These are phyloP conservation scores for Tyrophagus putrescentiae DNA, from an alignment of 1,140 invertebrate species.

Conservation along the genomic window DNA sequence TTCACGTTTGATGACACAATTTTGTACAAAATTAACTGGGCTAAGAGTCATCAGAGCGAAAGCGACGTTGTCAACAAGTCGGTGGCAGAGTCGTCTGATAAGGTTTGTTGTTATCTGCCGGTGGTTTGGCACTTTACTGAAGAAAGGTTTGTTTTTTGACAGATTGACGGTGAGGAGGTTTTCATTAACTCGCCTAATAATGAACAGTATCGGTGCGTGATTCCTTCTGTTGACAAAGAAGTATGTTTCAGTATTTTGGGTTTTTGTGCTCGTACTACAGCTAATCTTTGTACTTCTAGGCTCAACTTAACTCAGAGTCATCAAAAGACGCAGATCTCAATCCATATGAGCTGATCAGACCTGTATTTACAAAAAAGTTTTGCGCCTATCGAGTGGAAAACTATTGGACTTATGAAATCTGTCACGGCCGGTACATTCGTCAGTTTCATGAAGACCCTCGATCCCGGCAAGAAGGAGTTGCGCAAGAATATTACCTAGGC, in stretches of 20 bases:
- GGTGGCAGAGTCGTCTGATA: neutral
- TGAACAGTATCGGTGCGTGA: conserved; percentile 47
- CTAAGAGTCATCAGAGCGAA: neutral
- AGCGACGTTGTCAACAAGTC: neutral
- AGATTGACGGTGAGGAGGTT: conserved; percentile 30
- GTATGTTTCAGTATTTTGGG: conserved; percentile 31
- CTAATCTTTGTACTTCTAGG: conserved; percentile 27
- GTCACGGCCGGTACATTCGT: conserved; percentile 71
- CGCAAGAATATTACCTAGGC: conserved; percentile 61
- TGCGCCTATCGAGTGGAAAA: conserved; percentile 79
- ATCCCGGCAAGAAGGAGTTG: conserved; percentile 38
- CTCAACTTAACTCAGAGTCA: conserved; percentile 28
- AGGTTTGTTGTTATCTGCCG: too few species aligned
- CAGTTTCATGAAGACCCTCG: conserved; percentile 84
- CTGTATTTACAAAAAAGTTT: conserved; percentile 50
- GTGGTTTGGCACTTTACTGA: too few species aligned
- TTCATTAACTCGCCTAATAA: conserved; percentile 37
- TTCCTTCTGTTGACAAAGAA: conserved; percentile 49
- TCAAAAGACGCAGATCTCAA: conserved; percentile 40
- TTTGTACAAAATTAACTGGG: conserved; percentile 16
- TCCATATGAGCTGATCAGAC: conserved; percentile 56
- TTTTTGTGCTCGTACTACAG: neutral
- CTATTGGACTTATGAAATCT: conserved; percentile 95
- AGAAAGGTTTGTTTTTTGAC: neutral
- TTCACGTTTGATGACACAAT: conserved; percentile 16